Evolutionary conservation across 2,888 invertebrate species (phyloP), one percentile per base, ranked within the genome.

Genomic region (Himalopsyche kuldschensis): DNA sequence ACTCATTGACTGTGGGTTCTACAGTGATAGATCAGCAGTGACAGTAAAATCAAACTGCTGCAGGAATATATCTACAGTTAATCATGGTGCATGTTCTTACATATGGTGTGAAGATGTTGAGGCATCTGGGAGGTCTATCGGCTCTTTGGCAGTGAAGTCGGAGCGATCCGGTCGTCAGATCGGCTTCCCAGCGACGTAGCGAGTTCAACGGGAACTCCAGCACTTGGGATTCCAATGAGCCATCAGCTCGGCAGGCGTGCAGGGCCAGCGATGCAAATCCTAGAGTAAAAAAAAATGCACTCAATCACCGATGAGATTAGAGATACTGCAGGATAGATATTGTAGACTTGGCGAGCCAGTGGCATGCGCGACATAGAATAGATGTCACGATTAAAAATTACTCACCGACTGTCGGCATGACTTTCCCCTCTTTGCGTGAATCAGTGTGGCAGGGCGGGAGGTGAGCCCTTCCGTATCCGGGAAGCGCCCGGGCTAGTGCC

Each of bases 371-470:
- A n/a, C n/a, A n/a, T n/a, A n/a, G n/a, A n/a, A n/a, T n/a, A n/a
- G n/a, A 11, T 11, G n/a, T 2, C 20, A 31, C 32, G 15, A 15
- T 76, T 27, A 11, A 76, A 17, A 17, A 10, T 89, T 90, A 90
- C 89, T 92, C 89, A 89, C 96, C 95, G 69, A 97, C 92, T 20
- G 95, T 93, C 78, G 95, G 94, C 82, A 95, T 93, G 78, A 97
- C 97, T 90, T 97, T 97, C 69, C 97, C 97, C 87, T 95, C 96
- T 89, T 97, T 97, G 84, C 97, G 93, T 47, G 97, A 96, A 92
- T 98, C 98, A 90, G 98, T 97, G 46, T 95, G 93, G 89, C 98
- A 96, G 91, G 98, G 97, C 35, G 99, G 99, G 91, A 99, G 98
- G 79, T 97, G 96, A 17, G 98, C 93, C 89, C 97, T 96, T 0